Percentiles rank a stretch among this genome's conserved stretches.
Evolutionary conservation across 2,113 vertebrate species (phyloP).

Genomic region (Erpornis zantholeuca): DNA sequence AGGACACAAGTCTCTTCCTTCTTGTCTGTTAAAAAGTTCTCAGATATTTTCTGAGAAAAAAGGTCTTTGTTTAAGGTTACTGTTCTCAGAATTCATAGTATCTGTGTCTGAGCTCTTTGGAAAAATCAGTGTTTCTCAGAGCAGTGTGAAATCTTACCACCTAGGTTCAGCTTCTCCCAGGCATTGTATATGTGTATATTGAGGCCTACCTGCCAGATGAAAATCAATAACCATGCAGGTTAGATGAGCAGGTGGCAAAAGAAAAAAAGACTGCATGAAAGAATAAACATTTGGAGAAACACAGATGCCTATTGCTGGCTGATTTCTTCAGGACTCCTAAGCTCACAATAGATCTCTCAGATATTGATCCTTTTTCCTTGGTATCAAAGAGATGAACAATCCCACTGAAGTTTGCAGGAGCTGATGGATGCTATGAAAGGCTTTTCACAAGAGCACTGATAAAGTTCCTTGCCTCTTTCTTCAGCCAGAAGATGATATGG

Average conservation of each 20-base stretch:
- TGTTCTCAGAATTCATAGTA: neutral
- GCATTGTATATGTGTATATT: neutral
- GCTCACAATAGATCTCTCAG: neutral
- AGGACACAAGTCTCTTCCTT: neutral
- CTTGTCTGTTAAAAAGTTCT: neutral
- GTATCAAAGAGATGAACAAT: conserved; percentile 28
- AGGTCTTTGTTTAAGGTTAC: neutral
- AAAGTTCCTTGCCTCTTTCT: neutral
- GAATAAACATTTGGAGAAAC: neutral
- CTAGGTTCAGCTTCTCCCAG: neutral
- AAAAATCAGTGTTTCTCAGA: neutral
- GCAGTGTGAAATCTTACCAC: neutral
- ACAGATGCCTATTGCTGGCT: neutral
- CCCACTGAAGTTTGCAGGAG: neutral
- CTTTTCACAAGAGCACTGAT: neutral
- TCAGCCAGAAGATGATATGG: neutral
- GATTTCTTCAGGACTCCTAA: neutral
- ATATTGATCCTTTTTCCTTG: conserved; percentile 16
- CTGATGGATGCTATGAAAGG: neutral
- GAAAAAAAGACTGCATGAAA: neutral
- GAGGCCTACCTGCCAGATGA: neutral
- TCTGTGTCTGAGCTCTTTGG: neutral
- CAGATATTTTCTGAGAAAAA: neutral
- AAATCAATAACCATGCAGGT: neutral
- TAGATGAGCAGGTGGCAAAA: neutral